phyloP scores from a whole-genome alignment of 2,113 vertebrate genomes.

The Artemisiospiza belli region DNA sequence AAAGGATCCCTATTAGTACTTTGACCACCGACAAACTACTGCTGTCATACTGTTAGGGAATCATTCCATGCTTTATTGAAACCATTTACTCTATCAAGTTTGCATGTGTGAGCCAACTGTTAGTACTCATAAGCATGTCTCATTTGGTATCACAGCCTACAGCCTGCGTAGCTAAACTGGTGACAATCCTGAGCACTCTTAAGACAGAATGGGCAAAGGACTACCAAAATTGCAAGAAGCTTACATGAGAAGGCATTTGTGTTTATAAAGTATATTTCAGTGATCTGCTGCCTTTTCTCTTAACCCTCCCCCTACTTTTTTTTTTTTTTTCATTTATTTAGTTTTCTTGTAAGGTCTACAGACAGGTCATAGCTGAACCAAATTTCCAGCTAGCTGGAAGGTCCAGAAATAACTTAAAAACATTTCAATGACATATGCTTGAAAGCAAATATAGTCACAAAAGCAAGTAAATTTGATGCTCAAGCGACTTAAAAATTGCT shows the following conservation, averaged over 20 bases:
- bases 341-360: neutral
- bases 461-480: neutral
- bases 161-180: neutral
- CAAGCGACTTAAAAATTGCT: neutral
- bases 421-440: neutral
- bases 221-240: neutral
- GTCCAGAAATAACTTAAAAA: neutral
- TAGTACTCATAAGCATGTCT: neutral
- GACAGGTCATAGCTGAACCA: neutral
- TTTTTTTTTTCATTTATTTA: neutral
- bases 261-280: neutral
- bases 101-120: neutral
- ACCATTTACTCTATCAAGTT: neutral
- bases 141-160: neutral
- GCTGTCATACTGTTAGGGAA: neutral
- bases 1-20: neutral
- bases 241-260: neutral
- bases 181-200: neutral
- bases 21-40: neutral
- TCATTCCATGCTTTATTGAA: neutral
- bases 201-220: neutral
- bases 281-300: neutral
- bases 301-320: fast-evolving
- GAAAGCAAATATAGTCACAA: neutral
- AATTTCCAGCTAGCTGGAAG: neutral